Base-by-base conservation (phyloP, 2,888 invertebrate genomes). In the Acheta domesticus region DNA sequence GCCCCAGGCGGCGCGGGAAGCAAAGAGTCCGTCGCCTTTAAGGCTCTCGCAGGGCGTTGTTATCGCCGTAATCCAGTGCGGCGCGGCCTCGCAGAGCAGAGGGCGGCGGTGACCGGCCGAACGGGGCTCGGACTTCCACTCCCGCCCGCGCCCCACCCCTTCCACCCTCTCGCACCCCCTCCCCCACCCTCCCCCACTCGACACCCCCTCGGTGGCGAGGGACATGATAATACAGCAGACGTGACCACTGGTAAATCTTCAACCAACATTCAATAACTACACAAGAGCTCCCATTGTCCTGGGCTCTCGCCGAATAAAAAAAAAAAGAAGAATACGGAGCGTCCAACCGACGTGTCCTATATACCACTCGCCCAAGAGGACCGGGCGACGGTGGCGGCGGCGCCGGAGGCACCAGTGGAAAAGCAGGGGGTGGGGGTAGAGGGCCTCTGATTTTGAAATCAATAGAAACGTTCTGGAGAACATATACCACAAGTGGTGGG, bases 381-480 rank as follows among this genome's bases (percentile, higher is more conserved):
- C 62, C n/a, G 16, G n/a, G n/a, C 14, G 62, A 19, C 14, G n/a
- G n/a, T 19, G n/a, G 16, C 1, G 36, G 36, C 8, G 36, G 36
- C 36, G 36, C 5, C 36, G 36, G 8, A 5, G 36, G 36, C 36
- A 36, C n/a, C 62, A 62, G n/a, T 19, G 62, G 14, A 62, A 62
- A 62, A 62, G n/a, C 62, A 62, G 16, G 14, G 62, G 62, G 62
- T 62, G n/a, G 36, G 36, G 36, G 36, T 36, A 36, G 36, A 36
- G 36, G 36, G 14, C n/a, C n/a, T 62, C 62, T 62, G 62, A 62
- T 62, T 62, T 62, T n/a, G 62, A n/a, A 62, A 62, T 62, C 62
- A 62, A 62, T 62, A n/a, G n/a, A 62, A 62, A 62, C 62, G 62
- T 62, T 62, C 62, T 62, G n/a, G 62, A 62, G n/a, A 62, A 62